Base-by-base conservation (phyloP, 2,113 vertebrate species). In the Taxidea taxus region DNA sequence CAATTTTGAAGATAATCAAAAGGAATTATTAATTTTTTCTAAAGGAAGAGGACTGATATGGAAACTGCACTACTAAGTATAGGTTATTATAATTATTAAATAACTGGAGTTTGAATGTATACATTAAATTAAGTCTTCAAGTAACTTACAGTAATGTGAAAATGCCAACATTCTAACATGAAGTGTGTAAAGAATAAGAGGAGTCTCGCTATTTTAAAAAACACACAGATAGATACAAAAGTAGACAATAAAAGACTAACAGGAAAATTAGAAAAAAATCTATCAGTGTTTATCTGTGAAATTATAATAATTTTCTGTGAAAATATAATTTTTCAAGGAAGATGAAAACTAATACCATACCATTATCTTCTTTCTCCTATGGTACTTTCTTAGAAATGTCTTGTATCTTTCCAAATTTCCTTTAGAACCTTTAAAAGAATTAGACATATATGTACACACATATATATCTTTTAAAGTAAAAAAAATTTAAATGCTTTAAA, bases 401-500 rank as follows among this genome's bases (percentile, higher is more conserved):
- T 90, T 74, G 77, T 94, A 21, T 95, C 2, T 62, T 89, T 86
- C 60, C 64, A 96, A 1, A 27, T 97, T 91, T 89, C 20, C 23
- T 84, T 49, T 5, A 86, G 75, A 18, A 78, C 54, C 97, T 98
- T 97, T 91, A 78, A 97, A 95, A 74, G 85, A 84, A 96, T 39
- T 68, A 39, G 34, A 78, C n/a, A 60, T 51, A 54, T 58, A 51
- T 20, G 44, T 54, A 90, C n/a, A 49, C 6, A 75, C 4, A 80
- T 11, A 29, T 47, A 80, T 18, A 23, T 47, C 1, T 23, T 96
- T 72, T 92, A 87, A 80, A 90, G 34, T 92, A 2, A 92, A 89
- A 42, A 85, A 37, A n/a, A 54, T 25, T 47, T 74, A 81, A 81
- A 74, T 42, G 74, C 5, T 83, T 93, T n/a, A 89, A 91, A 66